Evolutionary conservation across 2,888 invertebrate species (phyloP).

Genomic region (Ennomos fuscantarius): DNA sequence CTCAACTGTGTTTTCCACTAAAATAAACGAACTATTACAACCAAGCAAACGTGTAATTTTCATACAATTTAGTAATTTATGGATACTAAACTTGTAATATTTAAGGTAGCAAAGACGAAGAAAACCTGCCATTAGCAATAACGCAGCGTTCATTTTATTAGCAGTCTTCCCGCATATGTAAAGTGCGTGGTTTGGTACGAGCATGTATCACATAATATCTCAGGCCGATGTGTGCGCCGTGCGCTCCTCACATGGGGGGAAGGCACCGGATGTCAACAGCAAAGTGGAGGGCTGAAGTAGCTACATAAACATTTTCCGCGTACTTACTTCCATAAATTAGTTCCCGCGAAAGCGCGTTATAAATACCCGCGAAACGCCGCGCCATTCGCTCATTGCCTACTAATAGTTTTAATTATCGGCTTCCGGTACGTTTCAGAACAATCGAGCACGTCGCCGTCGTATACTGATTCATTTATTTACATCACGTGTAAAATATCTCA

Average conservation of each 20-base stretch:
- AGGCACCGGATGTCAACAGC: constrained; percentile 76
- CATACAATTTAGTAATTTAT: constrained; percentile 38
- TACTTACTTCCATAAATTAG: constrained; percentile 84
- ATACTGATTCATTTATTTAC: constrained; percentile 2
- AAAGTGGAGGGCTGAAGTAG: constrained; percentile 64
- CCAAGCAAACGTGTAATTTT: constrained; percentile 31
- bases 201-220: constrained; percentile 45
- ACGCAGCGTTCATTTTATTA: constrained; percentile 34
- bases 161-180: constrained; percentile 18
- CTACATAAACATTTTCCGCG: constrained; percentile 84
- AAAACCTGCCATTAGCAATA: constrained; percentile 36
- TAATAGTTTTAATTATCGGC: constrained; percentile 79
- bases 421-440: constrained; percentile 68
- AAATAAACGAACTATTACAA: constrained; percentile 9
- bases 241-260: constrained; percentile 51
- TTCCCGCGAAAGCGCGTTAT: constrained; percentile 81
- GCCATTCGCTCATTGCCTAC: constrained; percentile 77
- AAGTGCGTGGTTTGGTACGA: constrained; percentile 32
- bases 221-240: constrained; percentile 44
- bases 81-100: constrained; percentile 34
- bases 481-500: constrained; percentile 27
- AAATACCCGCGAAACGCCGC: constrained; percentile 78
- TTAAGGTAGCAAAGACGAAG: constrained; percentile 32
- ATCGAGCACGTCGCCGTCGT: constrained; percentile 27
- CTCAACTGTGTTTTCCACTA: neutral